These are phyloP conservation scores for Osmoderma eremita DNA, from an alignment of 2,888 invertebrate species.

Conservation along the genomic window DNA sequence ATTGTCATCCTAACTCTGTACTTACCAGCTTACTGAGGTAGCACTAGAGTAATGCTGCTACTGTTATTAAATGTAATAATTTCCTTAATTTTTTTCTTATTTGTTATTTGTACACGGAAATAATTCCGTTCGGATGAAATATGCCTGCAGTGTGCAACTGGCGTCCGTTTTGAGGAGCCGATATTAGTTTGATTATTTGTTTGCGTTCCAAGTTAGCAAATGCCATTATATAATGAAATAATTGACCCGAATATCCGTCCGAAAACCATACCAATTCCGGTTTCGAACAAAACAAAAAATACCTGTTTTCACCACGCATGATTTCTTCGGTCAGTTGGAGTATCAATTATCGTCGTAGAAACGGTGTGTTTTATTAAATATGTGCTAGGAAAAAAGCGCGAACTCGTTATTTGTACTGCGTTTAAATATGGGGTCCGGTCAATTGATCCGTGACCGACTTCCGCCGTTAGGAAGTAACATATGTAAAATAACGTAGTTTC, in stretches of 20 bases:
- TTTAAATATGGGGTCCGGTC: constrained; percentile 47
- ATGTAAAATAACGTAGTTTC: constrained; percentile 40
- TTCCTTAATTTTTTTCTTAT: no score
- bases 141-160: not conserved
- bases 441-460: constrained; percentile 51
- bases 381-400: constrained; percentile 49
- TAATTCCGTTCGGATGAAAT: not conserved
- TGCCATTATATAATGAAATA: constrained; percentile 44
- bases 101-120: not conserved
- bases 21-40: not conserved
- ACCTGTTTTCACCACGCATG: constrained; percentile 49
- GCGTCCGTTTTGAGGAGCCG: not conserved
- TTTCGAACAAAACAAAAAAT: constrained; percentile 47
- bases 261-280: constrained; percentile 47
- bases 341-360: constrained; percentile 48
- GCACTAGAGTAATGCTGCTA: not conserved
- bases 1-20: no score
- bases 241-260: constrained; percentile 47
- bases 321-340: constrained; percentile 52
- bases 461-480: constrained; percentile 48
- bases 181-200: constrained; percentile 24
- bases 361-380: constrained; percentile 49
- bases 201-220: constrained; percentile 23
- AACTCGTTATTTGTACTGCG: constrained; percentile 47
- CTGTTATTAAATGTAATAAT: no score